Evolutionary conservation across 2,113 vertebrate species (phyloP), one percentile per base, ranked within the genome.

Genomic region (Tetrax tetrax): DNA sequence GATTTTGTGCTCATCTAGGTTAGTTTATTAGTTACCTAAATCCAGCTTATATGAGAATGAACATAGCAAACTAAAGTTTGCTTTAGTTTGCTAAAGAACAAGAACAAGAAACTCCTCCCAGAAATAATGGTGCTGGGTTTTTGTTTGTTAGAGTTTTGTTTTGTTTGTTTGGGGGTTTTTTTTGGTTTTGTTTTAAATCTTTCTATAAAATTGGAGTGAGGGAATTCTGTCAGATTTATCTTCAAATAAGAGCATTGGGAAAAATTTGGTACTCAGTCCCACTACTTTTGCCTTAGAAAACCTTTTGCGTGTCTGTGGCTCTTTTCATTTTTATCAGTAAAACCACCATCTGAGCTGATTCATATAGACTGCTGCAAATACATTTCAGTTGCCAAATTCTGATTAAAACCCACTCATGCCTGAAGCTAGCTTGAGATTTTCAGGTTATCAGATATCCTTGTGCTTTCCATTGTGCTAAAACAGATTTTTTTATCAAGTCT

Each of bases 241-340:
- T 91, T 87, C 66, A 93, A 27, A 29, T 54, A 38, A 66, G 24
- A 70, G 21, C 22, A 43, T 1, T 77, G 69, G 60, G 53, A 66
- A 86, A 87, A 84, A 86, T 85, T 37, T 18, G 3, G 45, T 82
- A 53, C 29, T 74, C 33, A 27, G 43, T 74, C 50, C 50, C 35
- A 24, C 71, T 47, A 14, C 33, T 90, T 80, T 87, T 59, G 57
- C 75, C 83, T 89, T 54, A 76, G 61, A 78, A 50, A 87, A 94
- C 83, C 88, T 88, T 89, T 77, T 81, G 25, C 9, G 0, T 10
- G 64, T 89, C 65, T 81, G 6, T 92, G 78, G 66, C 64, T 71
- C 56, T 70, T 78, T 92, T 78, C 22, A 70, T 87, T 96, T 94
- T 96, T 86, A 89, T 92, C 57, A 78, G 35, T 89, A 71, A 95